Conservation (phyloP, 2,113 vertebrate species). For the Junco hyemalis region DNA sequence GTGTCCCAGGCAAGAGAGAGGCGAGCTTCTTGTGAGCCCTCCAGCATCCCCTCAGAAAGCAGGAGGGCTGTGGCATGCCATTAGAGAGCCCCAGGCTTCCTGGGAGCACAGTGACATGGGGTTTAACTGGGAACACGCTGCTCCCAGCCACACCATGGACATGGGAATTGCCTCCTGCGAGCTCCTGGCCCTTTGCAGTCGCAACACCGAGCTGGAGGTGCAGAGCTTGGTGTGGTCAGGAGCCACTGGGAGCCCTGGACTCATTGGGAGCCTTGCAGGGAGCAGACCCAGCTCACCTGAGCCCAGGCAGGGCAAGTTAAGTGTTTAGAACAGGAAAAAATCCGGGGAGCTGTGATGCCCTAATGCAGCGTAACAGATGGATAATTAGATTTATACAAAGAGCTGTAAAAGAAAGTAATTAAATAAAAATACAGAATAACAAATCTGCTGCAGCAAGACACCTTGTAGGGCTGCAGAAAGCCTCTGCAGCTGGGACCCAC, state of each 20-base stretch:
- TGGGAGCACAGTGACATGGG: fast-evolving
- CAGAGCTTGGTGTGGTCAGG: fast-evolving
- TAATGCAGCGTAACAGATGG: slow-evolving; percentile 68
- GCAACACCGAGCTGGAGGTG: fast-evolving
- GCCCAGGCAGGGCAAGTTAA: neutral
- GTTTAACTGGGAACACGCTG: neutral
- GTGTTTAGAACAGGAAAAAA: neutral
- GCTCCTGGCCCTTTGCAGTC: neutral
- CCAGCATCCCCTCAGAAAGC: neutral
- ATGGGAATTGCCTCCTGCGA: fast-evolving
- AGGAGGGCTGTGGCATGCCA: fast-evolving
- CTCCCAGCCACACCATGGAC: neutral
- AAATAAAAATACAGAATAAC: slow-evolving; percentile 69
- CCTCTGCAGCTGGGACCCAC: neutral
- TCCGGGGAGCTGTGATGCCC: neutral
- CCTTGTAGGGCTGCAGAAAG: neutral
- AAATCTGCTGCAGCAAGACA: slow-evolving; percentile 33
- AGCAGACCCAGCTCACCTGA: neutral
- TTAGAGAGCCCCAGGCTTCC: neutral
- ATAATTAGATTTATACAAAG: slow-evolving; percentile 70
- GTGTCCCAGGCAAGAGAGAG: neutral
- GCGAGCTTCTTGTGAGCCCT: neutral
- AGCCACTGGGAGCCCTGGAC: neutral
- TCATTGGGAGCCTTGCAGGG: fast-evolving
- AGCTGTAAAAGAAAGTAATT: slow-evolving; percentile 70